Base-by-base conservation (phyloP, 2,888 invertebrate genomes). In the Cantharis nigra region DNA sequence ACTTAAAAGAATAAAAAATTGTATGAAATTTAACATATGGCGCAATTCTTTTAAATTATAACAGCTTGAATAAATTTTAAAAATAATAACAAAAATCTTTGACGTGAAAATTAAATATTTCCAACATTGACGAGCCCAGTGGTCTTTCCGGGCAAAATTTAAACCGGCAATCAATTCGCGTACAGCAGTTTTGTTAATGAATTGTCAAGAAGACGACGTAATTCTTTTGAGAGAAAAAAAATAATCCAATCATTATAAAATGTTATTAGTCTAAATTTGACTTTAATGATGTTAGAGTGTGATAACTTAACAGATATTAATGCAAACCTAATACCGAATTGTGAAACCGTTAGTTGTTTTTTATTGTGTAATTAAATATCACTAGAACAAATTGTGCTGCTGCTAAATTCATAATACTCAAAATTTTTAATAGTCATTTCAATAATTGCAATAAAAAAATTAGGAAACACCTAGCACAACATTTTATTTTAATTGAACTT, bases 11-110 rank as follows among this genome's bases (percentile, higher is more conserved):
- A 73, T 77, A 79, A 78, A 78, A 78, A 80, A 78, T 76, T 74
- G 71, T 77, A 80, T 78, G 79, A 79, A 78, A 79, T 79, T 73
- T 77, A 77, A 78, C 80, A 81, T 74, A 78, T 81, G 80, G 78
- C 71, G 74, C 74, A 67, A 76, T 76, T 76, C 76, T 49, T 74
- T 71, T 72, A 72, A 72, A 71, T 72, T 69, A 71, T 74, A 63
- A 71, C 63, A 77, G 69, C 63, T 49, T 67, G 30, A 69, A 18
- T 28, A 18, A 69, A 65, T 49, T 49, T 49, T 49, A 49, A 49
- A 49, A 49, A 49, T 49, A 49, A 49, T 49, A 49, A 49, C 49
- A 49, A 49, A 49, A 49, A 49, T 49, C 7, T 49, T 49, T 49
- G 49, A 49, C 49, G 49, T 49, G 49, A 49, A 49, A 49, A 49